These are phyloP conservation scores for Drosophila kuntzei DNA, from an alignment of 2,888 invertebrate genomes.

Conservation along the genomic window DNA sequence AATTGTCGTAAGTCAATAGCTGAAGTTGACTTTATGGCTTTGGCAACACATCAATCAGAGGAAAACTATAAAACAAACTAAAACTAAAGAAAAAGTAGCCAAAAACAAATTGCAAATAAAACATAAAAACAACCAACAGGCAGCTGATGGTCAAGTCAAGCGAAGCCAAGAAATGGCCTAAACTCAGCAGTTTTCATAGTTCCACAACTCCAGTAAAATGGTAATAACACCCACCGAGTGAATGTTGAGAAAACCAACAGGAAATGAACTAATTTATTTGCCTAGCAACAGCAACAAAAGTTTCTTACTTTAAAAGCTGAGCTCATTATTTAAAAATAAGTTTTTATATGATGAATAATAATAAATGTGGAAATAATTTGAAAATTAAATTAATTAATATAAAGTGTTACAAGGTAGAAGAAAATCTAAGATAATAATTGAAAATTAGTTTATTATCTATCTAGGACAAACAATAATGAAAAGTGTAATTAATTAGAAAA, in stretches of 20 bases:
- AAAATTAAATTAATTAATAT: neutral
- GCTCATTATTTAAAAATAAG: constrained; percentile 3
- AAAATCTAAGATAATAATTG: neutral
- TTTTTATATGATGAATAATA: neutral
- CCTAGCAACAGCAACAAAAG: constrained; percentile 11
- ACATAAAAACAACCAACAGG: constrained; percentile 15
- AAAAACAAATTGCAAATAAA: constrained; percentile 21
- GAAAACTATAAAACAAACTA: constrained; percentile 7
- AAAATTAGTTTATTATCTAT: neutral
- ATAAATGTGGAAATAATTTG: neutral
- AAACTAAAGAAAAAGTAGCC: constrained; percentile 3
- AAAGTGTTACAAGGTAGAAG: neutral
- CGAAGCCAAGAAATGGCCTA: constrained; percentile 21
- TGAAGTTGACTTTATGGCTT: constrained; percentile 24
- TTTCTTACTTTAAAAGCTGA: neutral
- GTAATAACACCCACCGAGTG: constrained; percentile 28
- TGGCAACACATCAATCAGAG: constrained; percentile 24
- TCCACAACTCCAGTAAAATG: constrained; percentile 14
- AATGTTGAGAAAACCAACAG: constrained; percentile 41
- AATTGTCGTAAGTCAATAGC: constrained; percentile 46
- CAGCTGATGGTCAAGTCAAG: constrained; percentile 23
- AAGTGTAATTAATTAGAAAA: no score
- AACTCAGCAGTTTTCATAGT: constrained; percentile 12
- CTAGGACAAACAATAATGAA: neutral
- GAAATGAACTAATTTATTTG: constrained; percentile 55